Evolutionary conservation across 92 coral and sea anemone species (phyloP).

Genomic region (Zoanthus solanderi): DNA sequence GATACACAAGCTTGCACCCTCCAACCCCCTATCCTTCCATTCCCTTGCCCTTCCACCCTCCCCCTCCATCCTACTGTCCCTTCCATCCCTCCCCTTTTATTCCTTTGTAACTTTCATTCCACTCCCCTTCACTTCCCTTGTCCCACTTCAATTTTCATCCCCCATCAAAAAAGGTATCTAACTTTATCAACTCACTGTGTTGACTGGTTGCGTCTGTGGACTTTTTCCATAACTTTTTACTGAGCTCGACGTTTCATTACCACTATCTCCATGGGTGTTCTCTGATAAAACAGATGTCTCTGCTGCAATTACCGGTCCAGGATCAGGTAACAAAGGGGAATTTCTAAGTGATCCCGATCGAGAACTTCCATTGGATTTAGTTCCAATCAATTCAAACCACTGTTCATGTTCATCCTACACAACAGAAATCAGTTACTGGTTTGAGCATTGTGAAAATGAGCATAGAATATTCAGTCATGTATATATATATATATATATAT

Average conservation of each 20-base stretch:
- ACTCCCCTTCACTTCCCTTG: no score
- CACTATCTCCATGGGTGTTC: background rate
- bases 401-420: slow-evolving; percentile 23
- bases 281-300: background rate
- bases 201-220: background rate
- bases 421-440: background rate
- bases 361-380: slow-evolving; percentile 44
- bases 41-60: no score
- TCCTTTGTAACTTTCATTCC: no score
- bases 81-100: no score
- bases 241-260: slow-evolving; percentile 15
- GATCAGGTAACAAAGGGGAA: slow-evolving; percentile 11
- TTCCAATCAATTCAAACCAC: slow-evolving; percentile 32
- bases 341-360: slow-evolving; percentile 31
- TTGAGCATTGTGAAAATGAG: no score
- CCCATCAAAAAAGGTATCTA: no score
- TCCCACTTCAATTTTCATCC: no score
- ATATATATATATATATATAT: no score
- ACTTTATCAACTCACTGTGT: slow-evolving; percentile 3
- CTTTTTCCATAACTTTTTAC: background rate
- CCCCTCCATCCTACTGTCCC: no score
- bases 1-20: no score
- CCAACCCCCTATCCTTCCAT: no score
- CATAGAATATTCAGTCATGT: background rate
- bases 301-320: slow-evolving; percentile 7